These are phyloP conservation scores for Norana najaformis DNA, from an alignment of 2,888 invertebrate species.

Conservation along the genomic window DNA sequence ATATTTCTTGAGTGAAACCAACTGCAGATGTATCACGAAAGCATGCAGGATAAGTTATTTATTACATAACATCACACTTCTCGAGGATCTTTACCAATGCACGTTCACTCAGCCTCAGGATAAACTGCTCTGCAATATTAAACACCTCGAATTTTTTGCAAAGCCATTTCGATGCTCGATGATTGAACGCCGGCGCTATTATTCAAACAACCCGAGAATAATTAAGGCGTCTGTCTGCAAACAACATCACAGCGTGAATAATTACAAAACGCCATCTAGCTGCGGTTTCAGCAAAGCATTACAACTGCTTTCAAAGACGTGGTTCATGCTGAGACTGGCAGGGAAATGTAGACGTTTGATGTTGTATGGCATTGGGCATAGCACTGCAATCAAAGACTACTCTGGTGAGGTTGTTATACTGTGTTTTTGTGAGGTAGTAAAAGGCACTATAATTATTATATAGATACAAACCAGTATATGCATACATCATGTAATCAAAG, in stretches of 20 bases:
- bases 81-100: neutral
- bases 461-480: no score
- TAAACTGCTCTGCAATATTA: neutral
- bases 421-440: no score
- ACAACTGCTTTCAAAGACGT: neutral
- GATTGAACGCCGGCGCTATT: neutral
- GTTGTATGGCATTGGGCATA: neutral
- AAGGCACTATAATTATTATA: no score
- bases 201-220: neutral
- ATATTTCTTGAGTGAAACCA: neutral
- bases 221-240: neutral
- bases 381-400: neutral
- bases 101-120: neutral
- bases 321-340: no score
- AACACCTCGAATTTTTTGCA: neutral
- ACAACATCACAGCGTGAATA: neutral
- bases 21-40: neutral
- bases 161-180: neutral
- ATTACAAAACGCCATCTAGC: neutral
- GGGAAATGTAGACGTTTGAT: neutral
- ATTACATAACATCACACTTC: neutral
- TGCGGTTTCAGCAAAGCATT: neutral
- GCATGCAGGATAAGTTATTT: neutral
- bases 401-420: neutral
- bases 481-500: no score